Conservation (phyloP, 2,888 invertebrate genomes). For the Phytoseiulus persimilis region DNA sequence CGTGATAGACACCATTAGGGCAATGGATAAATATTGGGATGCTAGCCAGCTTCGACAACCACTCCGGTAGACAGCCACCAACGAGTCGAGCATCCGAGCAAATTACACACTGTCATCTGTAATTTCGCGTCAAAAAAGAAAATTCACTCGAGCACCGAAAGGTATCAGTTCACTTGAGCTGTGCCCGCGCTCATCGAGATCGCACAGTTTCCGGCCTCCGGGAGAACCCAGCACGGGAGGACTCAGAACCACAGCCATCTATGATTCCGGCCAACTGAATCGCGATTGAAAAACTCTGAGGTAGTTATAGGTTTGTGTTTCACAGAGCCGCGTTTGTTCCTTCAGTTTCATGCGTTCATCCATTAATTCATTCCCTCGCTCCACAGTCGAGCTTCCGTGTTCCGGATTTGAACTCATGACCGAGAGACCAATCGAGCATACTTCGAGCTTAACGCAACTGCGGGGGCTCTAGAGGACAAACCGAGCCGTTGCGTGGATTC, state of each 20-base stretch:
- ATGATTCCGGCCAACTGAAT: too few relatives aligned
- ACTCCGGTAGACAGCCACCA: not conserved
- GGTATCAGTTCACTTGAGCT: not conserved
- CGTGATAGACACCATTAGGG: not conserved
- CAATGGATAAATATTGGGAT: conserved; percentile 5
- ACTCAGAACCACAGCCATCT: too few relatives aligned
- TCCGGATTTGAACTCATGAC: too few relatives aligned
- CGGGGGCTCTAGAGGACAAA: not conserved
- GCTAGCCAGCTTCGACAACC: not conserved
- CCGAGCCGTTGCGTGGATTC: not conserved
- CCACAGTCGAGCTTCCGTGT: too few relatives aligned
- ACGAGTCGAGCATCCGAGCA: not conserved
- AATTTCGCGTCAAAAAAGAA: not conserved
- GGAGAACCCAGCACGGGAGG: too few relatives aligned
- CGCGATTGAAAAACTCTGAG: too few relatives aligned
- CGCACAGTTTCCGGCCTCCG: not conserved
- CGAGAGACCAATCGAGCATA: too few relatives aligned
- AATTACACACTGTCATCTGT: not conserved
- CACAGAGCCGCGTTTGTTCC: too few relatives aligned
- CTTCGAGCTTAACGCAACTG: too few relatives aligned
- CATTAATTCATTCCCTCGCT: too few relatives aligned
- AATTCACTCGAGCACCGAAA: not conserved
- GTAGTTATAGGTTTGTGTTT: too few relatives aligned
- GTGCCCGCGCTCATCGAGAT: not conserved
- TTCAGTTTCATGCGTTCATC: too few relatives aligned